Percentiles rank a stretch among this genome's conserved stretches.
phyloP scores from a whole-genome alignment of 2,888 invertebrate species.

The Scrobipalpa costella region DNA sequence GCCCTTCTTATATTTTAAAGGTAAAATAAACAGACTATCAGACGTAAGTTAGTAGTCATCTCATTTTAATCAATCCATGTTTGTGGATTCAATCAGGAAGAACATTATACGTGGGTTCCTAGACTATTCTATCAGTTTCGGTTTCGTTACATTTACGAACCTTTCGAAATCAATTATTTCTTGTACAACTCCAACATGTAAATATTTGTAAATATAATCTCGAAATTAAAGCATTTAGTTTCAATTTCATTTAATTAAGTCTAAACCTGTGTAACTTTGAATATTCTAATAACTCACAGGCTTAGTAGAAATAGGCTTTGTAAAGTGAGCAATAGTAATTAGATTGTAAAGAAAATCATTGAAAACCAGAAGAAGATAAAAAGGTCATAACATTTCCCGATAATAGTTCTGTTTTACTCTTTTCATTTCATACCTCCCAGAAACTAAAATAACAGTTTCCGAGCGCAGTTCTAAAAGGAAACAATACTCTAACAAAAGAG shows the following conservation, averaged over 20 bases:
- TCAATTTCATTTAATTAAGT: not conserved
- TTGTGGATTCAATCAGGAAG: no score
- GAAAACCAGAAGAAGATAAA: no score
- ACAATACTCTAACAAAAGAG: slow-evolving; percentile 28
- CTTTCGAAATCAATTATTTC: slow-evolving; percentile 8
- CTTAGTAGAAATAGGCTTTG: no score
- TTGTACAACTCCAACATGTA: slow-evolving; percentile 3
- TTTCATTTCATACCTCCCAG: not conserved
- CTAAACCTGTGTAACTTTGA: not conserved
- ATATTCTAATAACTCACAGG: not conserved
- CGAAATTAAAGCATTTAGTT: not conserved
- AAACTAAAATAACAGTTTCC: slow-evolving; percentile 1
- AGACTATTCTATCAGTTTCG: not conserved
- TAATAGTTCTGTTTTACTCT: not conserved
- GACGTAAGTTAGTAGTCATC: no score
- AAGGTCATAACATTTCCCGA: no score
- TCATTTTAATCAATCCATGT: no score
- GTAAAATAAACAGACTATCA: no score
- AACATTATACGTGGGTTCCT: not conserved
- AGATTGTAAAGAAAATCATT: no score
- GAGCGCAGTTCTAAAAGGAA: slow-evolving; percentile 27
- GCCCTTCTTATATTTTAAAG: no score
- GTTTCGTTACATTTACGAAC: slow-evolving; percentile 4
- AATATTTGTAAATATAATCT: slow-evolving; percentile 1
- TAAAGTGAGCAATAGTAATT: no score